Conservation (phyloP, 2,113 vertebrate species). For the Corynorhinus townsendii region DNA sequence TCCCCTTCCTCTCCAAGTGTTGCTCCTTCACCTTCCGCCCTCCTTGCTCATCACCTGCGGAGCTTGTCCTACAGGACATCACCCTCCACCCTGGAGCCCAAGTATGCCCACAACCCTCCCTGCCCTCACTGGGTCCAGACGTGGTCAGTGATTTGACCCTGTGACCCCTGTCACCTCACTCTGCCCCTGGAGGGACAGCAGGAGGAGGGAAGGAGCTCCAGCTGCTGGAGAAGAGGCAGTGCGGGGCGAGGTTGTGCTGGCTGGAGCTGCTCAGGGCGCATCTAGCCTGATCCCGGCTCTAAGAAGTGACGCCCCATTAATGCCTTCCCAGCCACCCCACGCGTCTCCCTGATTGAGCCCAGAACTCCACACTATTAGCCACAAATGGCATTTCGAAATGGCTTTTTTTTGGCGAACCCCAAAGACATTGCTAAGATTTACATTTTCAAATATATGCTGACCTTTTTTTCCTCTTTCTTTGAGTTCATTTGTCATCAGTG, state of each 20-base stretch:
- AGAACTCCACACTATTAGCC: conserved; percentile 87
- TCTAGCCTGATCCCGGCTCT: conserved; percentile 81
- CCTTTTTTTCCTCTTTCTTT: conserved; percentile 96
- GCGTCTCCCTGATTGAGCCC: conserved; percentile 78
- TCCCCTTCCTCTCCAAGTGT: neutral
- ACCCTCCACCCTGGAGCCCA: neutral
- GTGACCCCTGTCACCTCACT: neutral
- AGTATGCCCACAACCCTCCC: neutral
- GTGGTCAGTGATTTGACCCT: neutral
- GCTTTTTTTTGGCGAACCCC: conserved; percentile 87
- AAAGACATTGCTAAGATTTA: conserved; percentile 99
- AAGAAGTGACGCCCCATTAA: conserved; percentile 77
- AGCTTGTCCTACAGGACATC: fast-evolving
- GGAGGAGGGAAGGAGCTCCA: fast-evolving
- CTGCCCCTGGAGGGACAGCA: neutral
- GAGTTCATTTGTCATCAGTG: conserved; percentile 97
- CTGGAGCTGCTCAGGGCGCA: conserved; percentile 60
- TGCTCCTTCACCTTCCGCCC: no score
- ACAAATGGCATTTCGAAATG: conserved; percentile 98
- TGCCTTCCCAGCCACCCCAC: conserved; percentile 80
- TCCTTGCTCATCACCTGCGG: neutral
- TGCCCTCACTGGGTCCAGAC: fast-evolving
- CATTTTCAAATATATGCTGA: conserved; percentile 99
- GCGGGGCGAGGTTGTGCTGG: neutral
- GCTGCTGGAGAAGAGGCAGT: neutral